Conservation (phyloP, 2,113 vertebrate genomes). For the Pimephales promelas region DNA sequence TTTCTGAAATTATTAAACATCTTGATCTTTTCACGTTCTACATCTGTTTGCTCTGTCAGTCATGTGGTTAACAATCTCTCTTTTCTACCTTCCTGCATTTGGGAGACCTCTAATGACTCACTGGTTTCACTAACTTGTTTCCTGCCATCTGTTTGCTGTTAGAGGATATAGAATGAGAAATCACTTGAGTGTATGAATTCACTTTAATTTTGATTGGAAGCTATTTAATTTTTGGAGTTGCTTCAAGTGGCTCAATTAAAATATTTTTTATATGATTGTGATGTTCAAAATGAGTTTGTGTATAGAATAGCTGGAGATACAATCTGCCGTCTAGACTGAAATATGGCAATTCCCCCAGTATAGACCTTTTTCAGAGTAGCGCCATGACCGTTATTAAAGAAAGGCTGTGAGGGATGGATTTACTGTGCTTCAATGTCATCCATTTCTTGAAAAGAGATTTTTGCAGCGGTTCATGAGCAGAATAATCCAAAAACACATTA, state of each 20-base stretch:
- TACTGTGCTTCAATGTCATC: too few species aligned
- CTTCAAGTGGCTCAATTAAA: background rate
- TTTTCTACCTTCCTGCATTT: background rate
- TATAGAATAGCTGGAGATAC: background rate
- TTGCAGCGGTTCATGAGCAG: too few species aligned
- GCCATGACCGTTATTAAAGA: too few species aligned
- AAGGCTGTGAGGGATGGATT: too few species aligned
- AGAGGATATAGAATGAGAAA: background rate
- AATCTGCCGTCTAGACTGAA: background rate
- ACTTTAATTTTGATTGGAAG: background rate
- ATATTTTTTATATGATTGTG: background rate
- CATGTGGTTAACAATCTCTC: conserved; percentile 31
- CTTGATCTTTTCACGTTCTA: conserved; percentile 66
- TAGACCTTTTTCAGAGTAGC: too few species aligned
- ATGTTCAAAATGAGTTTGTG: background rate
- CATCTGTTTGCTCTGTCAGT: conserved; percentile 60
- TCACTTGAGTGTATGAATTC: background rate
- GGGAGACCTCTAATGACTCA: background rate
- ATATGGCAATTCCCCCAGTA: too few species aligned
- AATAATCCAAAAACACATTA: too few species aligned
- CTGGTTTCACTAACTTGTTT: background rate
- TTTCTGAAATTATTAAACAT: conserved; percentile 63
- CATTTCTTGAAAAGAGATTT: too few species aligned
- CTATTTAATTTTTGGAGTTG: background rate
- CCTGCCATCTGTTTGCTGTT: background rate